phyloP scores from a whole-genome alignment of 1,140 invertebrate genomes.

The Periplaneta americana region DNA sequence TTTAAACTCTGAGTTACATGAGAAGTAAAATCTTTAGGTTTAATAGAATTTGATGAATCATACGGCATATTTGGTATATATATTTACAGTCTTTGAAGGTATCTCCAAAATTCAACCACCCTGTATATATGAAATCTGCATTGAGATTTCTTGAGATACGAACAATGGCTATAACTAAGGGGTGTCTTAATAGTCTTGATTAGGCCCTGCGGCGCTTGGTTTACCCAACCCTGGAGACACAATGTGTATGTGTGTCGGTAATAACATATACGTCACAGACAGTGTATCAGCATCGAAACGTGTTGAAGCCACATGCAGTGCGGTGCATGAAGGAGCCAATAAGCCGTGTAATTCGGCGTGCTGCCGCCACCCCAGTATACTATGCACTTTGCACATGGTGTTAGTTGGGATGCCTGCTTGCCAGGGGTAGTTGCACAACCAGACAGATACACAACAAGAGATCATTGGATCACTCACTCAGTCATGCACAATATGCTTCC shows the following conservation, averaged over 20 bases:
- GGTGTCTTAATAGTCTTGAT: too few species aligned
- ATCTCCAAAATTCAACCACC: too few species aligned
- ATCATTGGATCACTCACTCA: not conserved
- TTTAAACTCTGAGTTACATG: too few species aligned
- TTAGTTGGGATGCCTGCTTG: not conserved
- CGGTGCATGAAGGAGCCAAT: not conserved
- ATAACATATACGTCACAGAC: not conserved
- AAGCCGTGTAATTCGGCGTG: not conserved
- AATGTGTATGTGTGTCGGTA: not conserved
- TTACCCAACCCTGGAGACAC: not conserved
- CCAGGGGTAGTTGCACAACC: not conserved
- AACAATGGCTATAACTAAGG: too few species aligned
- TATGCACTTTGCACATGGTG: not conserved
- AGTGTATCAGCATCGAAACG: not conserved
- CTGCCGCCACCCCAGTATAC: not conserved
- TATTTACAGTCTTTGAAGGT: too few species aligned
- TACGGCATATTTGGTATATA: too few species aligned
- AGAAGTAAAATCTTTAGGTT: too few species aligned
- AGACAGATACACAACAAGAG: not conserved
- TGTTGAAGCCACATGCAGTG: not conserved
- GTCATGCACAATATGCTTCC: not conserved
- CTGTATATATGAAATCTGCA: too few species aligned
- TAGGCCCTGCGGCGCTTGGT: too few species aligned
- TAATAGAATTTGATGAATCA: too few species aligned
- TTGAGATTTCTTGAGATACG: too few species aligned